These are phyloP conservation scores for Zele albiditarsus DNA, from an alignment of 2,888 invertebrate genomes.

Conservation along the genomic window DNA sequence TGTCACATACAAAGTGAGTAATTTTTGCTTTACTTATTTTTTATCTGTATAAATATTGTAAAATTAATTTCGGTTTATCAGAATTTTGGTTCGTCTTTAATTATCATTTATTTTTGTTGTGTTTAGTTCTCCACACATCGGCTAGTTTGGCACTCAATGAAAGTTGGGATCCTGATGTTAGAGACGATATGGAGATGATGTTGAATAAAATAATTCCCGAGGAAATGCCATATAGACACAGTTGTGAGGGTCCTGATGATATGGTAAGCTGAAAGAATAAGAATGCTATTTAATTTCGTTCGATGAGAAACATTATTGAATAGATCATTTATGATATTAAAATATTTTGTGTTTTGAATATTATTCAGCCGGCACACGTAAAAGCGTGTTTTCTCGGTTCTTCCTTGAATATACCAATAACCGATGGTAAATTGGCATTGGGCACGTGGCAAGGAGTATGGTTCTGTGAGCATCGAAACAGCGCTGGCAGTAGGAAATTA, in stretches of 20 bases:
- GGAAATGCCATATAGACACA: slow-evolving; percentile 95
- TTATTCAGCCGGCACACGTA: slow-evolving; percentile 93
- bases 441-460: slow-evolving; percentile 99
- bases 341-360: slow-evolving; percentile 29
- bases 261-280: slow-evolving; percentile 81
- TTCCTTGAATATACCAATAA: slow-evolving; percentile 95
- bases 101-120: slow-evolving; percentile 28
- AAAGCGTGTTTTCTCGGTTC: slow-evolving; percentile 98
- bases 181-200: slow-evolving; percentile 99
- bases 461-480: slow-evolving; percentile 98
- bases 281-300: neutral
- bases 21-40: slow-evolving; percentile 42
- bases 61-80: too few relatives aligned
- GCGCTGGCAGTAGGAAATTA: slow-evolving; percentile 92
- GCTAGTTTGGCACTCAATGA: slow-evolving; percentile 98
- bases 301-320: neutral
- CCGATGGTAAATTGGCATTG: slow-evolving; percentile 94
- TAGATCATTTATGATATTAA: neutral
- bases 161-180: slow-evolving; percentile 98
- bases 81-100: neutral
- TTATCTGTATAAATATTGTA: neutral
- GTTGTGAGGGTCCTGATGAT: slow-evolving; percentile 98
- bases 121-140: slow-evolving; percentile 96
- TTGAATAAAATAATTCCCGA: slow-evolving; percentile 99
- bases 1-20: slow-evolving; percentile 97